Base-by-base conservation (phyloP, 1,140 invertebrate species). In the Meloidogyne floridensis region DNA sequence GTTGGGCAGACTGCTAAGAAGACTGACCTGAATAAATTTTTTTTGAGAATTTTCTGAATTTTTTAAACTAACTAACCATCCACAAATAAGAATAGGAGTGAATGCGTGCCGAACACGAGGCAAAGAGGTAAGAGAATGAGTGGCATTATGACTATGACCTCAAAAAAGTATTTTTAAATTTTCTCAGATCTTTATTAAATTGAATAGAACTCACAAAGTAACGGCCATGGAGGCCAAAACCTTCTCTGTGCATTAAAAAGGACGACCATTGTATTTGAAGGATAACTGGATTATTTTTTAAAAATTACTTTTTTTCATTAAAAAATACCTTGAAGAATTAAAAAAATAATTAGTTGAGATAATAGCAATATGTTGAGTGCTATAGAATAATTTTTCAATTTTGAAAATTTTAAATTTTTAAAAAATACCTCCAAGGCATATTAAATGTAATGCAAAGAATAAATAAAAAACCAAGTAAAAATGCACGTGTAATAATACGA, bases 191-290 rank as follows among this genome's bases (percentile, higher is more conserved):
- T 59, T 59, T 4, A 15, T 15, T 47, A 59, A 15, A 59, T 15
- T 11, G 13, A 56, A 11, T 56, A 74, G 51, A 78, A 84, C 42
- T 65, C 54, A 78, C 84, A 87, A 59, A 80, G 13, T 59, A 87
- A 85, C 0, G 87, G 86, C 77, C 87, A 85, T 15, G 85, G 85
- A 4, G 85, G 82, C 85, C 85, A 84, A 42, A 86, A 86, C 10
- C 85, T 43, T 42, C 86, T 84, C 54, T 85, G 86, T 2, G 87
- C 82, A 81, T 87, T 87, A 75, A 87, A 87, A 71, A 87, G 56
- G 32, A 87, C 72, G 3, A 85, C 87, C 65, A 90, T 84, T 75
- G 88, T 89, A 75, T 84, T 88, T 51, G 80, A 72, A 7, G 85
- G 81, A 75, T 87, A 83, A 80, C 83, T 88, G 54, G 86, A 81